These are phyloP conservation scores for Ischnura elegans DNA, from an alignment of 2,888 invertebrate species.

Conservation along the genomic window DNA sequence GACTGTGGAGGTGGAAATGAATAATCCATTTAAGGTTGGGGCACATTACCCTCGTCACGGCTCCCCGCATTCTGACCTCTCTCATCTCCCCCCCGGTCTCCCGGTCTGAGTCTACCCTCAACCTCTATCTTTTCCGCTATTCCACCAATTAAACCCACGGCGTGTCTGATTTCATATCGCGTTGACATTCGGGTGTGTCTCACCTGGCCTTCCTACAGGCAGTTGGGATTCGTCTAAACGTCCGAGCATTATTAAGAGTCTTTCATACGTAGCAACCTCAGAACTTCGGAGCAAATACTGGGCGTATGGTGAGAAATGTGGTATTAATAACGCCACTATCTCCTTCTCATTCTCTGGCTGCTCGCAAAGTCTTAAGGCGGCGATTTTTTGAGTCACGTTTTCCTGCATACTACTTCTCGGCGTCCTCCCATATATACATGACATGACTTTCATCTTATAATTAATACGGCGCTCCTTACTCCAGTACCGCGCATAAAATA, in stretches of 20 bases:
- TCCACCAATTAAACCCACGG: not conserved
- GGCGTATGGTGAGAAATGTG: constrained; percentile 10
- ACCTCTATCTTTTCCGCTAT: not conserved
- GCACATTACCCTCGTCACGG: constrained; percentile 9
- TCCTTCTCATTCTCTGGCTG: constrained; percentile 9
- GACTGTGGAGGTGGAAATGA: constrained; percentile 11
- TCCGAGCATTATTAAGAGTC: not conserved
- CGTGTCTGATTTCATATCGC: constrained; percentile 5
- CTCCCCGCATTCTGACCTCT: too few species aligned
- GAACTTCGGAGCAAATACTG: not conserved
- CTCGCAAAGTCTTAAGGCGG: not conserved
- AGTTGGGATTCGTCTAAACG: not conserved
- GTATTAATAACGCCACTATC: constrained; percentile 11
- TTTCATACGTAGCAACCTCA: constrained; percentile 17
- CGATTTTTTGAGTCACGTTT: not conserved
- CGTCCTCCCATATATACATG: not conserved
- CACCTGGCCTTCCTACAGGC: constrained; percentile 10
- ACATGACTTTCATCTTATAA: constrained; percentile 6
- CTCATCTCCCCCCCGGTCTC: too few species aligned
- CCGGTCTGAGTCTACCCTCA: not conserved
- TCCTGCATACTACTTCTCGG: constrained; percentile 10
- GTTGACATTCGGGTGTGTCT: not conserved
- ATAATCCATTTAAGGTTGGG: not conserved
- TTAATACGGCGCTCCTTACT: not conserved
- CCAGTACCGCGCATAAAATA: constrained; percentile 11